These are phyloP conservation scores for Esperia sulphurella DNA, from an alignment of 2,888 invertebrate species.

Conservation along the genomic window DNA sequence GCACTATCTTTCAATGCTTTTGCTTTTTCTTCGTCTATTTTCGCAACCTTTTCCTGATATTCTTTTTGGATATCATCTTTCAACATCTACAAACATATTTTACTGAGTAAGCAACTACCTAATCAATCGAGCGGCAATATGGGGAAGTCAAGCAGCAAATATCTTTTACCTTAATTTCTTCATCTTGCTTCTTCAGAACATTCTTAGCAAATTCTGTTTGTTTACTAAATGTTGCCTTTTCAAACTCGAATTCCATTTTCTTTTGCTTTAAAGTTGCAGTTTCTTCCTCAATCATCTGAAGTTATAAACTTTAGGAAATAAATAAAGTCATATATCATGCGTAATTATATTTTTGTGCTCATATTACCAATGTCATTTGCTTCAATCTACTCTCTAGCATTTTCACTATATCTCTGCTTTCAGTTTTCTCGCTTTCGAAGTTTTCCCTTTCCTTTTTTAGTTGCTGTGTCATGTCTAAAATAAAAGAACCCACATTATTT, in stretches of 20 bases:
- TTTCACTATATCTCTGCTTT: conserved; percentile 72
- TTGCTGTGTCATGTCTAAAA: conserved; percentile 75
- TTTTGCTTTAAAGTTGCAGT: conserved; percentile 74
- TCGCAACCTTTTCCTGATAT: conserved; percentile 57
- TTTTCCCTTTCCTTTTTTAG: conserved; percentile 76
- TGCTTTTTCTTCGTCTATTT: conserved; percentile 59
- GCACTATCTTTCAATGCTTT: conserved; percentile 54
- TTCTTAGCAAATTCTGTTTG: conserved; percentile 80
- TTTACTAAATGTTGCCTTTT: conserved; percentile 80
- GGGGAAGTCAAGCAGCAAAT: neutral
- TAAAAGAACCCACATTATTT: neutral
- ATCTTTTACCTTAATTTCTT: conserved; percentile 71
- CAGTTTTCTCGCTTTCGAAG: conserved; percentile 76
- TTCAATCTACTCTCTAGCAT: conserved; percentile 78
- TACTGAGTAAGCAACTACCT: conserved; percentile 1
- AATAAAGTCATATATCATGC: too few species aligned
- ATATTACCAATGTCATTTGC: conserved; percentile 75
- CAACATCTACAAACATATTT: conserved; percentile 35
- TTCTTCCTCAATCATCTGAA: conserved; percentile 70
- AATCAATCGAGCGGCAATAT: too few species aligned
- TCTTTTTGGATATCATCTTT: conserved; percentile 66
- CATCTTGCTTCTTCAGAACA: conserved; percentile 78
- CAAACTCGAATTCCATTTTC: conserved; percentile 79
- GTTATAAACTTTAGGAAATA: conserved; percentile 3
- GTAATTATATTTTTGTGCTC: neutral